Evolutionary conservation across 2,888 invertebrate species (phyloP).

Genomic region (Teleiodes luculella): DNA sequence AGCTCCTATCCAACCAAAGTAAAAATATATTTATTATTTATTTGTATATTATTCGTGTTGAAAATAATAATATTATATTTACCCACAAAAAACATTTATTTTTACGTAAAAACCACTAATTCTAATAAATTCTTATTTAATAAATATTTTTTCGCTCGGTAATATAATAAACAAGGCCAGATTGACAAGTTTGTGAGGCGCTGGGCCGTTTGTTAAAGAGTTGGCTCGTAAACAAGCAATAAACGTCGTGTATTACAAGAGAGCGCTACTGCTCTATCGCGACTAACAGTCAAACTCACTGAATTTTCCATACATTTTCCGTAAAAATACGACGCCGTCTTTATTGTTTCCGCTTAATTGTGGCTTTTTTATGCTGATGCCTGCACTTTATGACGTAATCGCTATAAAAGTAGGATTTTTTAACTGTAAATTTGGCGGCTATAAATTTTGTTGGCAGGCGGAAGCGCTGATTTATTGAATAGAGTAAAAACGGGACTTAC

Average conservation of each 20-base stretch:
- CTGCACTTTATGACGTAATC: slow-evolving; percentile 30
- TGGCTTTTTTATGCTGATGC: slow-evolving; percentile 39
- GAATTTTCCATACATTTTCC: slow-evolving; percentile 35
- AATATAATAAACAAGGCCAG: too few relatives aligned
- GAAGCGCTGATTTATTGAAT: slow-evolving; percentile 1
- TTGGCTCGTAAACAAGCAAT: slow-evolving; percentile 63
- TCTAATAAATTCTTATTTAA: too few relatives aligned
- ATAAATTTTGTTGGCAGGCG: neutral
- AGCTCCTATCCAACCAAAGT: too few relatives aligned
- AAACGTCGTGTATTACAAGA: slow-evolving; percentile 53
- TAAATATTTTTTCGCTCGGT: too few relatives aligned
- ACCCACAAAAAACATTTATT: too few relatives aligned
- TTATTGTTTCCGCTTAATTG: slow-evolving; percentile 58
- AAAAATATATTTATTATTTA: too few relatives aligned
- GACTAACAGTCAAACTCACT: slow-evolving; percentile 18
- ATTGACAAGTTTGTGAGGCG: neutral
- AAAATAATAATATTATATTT: too few relatives aligned
- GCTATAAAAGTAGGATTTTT: slow-evolving; percentile 24
- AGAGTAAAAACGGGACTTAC: neutral
- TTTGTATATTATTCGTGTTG: too few relatives aligned
- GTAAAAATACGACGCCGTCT: slow-evolving; percentile 45
- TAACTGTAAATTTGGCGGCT: neutral
- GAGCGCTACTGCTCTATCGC: slow-evolving; percentile 34
- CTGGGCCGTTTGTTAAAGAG: slow-evolving; percentile 49
- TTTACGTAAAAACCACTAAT: too few relatives aligned